Evolutionary conservation across 1,140 invertebrate species (phyloP).

Genomic region (Calycopis cecrops): DNA sequence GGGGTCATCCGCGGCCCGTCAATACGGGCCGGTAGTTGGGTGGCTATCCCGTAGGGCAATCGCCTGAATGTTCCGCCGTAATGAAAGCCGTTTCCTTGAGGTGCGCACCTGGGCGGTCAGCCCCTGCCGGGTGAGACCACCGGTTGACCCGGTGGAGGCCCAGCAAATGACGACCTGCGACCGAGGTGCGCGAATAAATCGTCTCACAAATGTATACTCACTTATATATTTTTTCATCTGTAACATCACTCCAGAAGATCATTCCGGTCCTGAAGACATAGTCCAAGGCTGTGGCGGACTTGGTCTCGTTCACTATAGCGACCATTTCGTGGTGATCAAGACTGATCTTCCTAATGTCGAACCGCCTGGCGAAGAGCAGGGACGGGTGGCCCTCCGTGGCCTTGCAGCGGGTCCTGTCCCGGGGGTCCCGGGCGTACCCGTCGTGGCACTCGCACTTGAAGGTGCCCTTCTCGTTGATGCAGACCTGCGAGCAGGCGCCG

Average conservation of each 20-base stretch:
- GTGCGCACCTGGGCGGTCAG: too few species aligned
- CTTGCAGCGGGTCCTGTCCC: conserved; percentile 89
- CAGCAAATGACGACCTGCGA: too few species aligned
- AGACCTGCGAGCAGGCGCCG: conserved; percentile 94
- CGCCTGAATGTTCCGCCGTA: too few species aligned
- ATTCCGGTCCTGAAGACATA: conserved; percentile 93
- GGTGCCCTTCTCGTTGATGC: conserved; percentile 91
- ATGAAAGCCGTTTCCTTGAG: too few species aligned
- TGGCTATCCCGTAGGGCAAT: too few species aligned
- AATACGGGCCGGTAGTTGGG: too few species aligned
- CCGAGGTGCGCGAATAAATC: too few species aligned
- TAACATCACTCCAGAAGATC: conserved; percentile 96
- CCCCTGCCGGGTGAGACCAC: too few species aligned
- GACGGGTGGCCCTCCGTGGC: conserved; percentile 91
- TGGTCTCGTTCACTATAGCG: conserved; percentile 89
- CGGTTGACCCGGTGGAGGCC: too few species aligned
- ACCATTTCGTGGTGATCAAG: conserved; percentile 94
- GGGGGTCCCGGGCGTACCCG: conserved; percentile 91
- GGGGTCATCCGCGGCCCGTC: too few species aligned
- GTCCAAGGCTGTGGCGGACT: conserved; percentile 90
- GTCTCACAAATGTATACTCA: conserved; percentile 53
- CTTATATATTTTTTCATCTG: conserved; percentile 93
- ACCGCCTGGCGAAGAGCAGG: conserved; percentile 87
- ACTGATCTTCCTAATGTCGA: conserved; percentile 93
- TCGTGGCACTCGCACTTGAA: conserved; percentile 94